Conservation (phyloP, 2,797 vertebrate genomes). For the Microcaecilia unicolor region DNA sequence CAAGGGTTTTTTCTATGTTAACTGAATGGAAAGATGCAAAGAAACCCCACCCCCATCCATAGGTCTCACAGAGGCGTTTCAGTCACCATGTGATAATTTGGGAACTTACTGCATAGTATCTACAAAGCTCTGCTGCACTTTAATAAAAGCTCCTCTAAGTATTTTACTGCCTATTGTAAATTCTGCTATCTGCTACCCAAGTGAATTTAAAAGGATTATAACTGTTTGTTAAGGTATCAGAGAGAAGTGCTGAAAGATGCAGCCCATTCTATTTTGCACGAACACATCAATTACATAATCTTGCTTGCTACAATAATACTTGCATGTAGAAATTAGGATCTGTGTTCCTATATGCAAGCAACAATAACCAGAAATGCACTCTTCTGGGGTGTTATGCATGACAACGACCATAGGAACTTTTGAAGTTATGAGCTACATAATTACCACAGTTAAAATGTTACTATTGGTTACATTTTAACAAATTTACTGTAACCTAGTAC, state of each 20-base stretch:
- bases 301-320: conserved; percentile 34
- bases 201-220: conserved; percentile 17
- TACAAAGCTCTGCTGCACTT: too few species aligned
- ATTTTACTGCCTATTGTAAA: conserved; percentile 7
- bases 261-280: conserved; percentile 39
- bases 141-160: too few species aligned
- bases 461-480: conserved; percentile 6
- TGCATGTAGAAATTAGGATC: conserved; percentile 39
- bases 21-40: too few species aligned
- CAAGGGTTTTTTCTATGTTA: too few species aligned
- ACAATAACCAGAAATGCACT: conserved; percentile 28
- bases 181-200: conserved; percentile 12
- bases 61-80: too few species aligned
- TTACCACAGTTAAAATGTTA: conserved; percentile 7
- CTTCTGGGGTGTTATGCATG: conserved; percentile 11
- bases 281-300: conserved; percentile 15
- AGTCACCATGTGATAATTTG: too few species aligned
- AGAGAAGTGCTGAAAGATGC: conserved; percentile 20
- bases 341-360: conserved; percentile 21
- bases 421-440: conserved; percentile 5
- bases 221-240: conserved; percentile 12
- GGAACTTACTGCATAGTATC: too few species aligned
- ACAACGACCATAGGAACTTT: conserved; percentile 5
- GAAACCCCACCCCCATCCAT: too few species aligned
- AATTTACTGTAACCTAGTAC: conserved; percentile 5